Evolutionary conservation across 2,888 invertebrate species (phyloP), one percentile per base, ranked within the genome.

Genomic region (Barypeithes pellucidus): DNA sequence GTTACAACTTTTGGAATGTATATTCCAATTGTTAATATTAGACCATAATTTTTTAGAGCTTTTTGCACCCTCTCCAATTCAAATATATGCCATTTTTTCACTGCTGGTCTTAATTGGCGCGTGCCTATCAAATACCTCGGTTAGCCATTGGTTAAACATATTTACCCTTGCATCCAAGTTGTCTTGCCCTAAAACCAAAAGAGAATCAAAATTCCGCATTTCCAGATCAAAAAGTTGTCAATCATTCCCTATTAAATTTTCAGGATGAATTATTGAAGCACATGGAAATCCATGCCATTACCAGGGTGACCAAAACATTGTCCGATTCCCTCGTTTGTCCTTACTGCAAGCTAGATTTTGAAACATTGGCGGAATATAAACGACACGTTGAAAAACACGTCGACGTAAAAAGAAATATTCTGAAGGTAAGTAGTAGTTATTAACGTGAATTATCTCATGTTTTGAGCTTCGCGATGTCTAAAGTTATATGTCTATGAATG

Each of bases 261-360:
- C 80, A 89, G 88, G 85, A 84, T 41, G 89, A 89, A 77, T 82
- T 89, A 65, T 86, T 88, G 63, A 83, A 84, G 66, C 90, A 90
- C 79, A 82, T 88, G 68, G 77, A 75, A 67, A 66, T 76, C 14
- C 79, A 79, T 72, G 77, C 75, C 14, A 18, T 76, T 18, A 67
- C 59, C 20, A 72, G 68, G 63, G 29, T 62, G 52, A 47, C 41
- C 16, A 16, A 50, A 60, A 41, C 36, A 7, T 33, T 57, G 29
- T 29, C 47, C 9, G 65, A 65, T 65, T 83, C 85, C 8, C 86
- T 88, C 78, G 84, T 86, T 45, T 92, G 92, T 84, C 86, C 88
- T 71, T 87, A 89, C 78, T 92, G 92, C 80, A 87, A 87, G 77
- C 86, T 89, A 76, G 84, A 87, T 76, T 89, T 89, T 79, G 81